These are phyloP conservation scores for Tortrix viridana DNA, from an alignment of 2,888 invertebrate genomes.

Conservation along the genomic window DNA sequence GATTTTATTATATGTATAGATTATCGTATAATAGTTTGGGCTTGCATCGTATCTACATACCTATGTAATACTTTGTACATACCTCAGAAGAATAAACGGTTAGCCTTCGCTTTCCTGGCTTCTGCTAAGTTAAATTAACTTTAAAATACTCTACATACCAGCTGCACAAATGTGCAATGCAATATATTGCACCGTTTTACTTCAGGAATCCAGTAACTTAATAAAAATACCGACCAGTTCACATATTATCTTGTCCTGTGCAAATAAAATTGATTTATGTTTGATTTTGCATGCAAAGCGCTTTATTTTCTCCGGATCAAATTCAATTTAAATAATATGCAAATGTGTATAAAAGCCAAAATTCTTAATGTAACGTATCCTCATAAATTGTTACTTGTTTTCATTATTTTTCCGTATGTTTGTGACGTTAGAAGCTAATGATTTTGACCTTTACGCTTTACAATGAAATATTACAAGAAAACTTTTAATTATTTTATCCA, in stretches of 20 bases:
- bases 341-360: constrained; percentile 31
- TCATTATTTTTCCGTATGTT: neutral
- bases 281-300: constrained; percentile 12
- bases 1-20: too few species aligned
- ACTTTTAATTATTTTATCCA: too few species aligned
- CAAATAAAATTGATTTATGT: constrained; percentile 26
- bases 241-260: too few species aligned
- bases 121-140: neutral
- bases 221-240: constrained; percentile 8
- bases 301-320: constrained; percentile 10
- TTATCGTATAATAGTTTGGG: too few species aligned
- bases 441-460: constrained; percentile 8
- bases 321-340: constrained; percentile 27
- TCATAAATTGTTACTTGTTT: constrained; percentile 35
- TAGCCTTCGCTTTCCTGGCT: too few species aligned
- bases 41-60: too few species aligned
- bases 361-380: constrained; percentile 11
- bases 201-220: neutral
- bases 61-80: too few species aligned
- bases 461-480: too few species aligned
- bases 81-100: too few species aligned
- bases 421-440: constrained; percentile 9
- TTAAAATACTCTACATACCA: neutral
- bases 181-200: neutral
- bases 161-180: neutral